These are phyloP conservation scores for Danio choprae DNA, from an alignment of 2,797 vertebrate genomes.

Conservation along the genomic window DNA sequence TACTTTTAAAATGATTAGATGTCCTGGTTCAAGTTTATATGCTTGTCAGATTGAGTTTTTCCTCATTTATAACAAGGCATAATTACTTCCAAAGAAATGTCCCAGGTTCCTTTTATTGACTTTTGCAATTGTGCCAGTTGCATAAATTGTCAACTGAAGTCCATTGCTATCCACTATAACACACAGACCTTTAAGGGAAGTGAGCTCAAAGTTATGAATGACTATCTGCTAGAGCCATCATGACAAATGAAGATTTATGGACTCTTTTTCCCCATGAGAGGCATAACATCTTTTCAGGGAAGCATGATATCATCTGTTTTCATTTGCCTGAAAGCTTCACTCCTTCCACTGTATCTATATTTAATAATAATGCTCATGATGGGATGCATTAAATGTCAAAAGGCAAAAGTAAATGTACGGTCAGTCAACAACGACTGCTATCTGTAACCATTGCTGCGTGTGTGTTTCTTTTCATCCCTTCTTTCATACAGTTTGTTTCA, in stretches of 20 bases:
- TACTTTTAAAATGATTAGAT: constrained; percentile 10
- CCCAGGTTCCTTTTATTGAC: constrained; percentile 7
- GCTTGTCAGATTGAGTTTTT: constrained; percentile 16
- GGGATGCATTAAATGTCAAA: constrained; percentile 50
- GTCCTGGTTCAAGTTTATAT: not conserved
- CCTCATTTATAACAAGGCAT: not conserved
- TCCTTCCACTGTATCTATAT: constrained; percentile 48
- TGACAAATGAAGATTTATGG: constrained; percentile 57
- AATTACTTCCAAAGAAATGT: not conserved
- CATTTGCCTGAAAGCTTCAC: constrained; percentile 43
- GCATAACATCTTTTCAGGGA: constrained; percentile 43
- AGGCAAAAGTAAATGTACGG: constrained; percentile 31
- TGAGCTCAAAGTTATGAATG: constrained; percentile 43
- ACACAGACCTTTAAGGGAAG: constrained; percentile 39
- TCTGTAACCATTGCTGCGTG: not conserved
- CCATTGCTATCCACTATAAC: constrained; percentile 16
- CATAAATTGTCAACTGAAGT: constrained; percentile 3
- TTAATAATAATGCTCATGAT: constrained; percentile 54
- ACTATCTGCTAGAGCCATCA: constrained; percentile 36
- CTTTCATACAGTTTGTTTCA: not conserved
- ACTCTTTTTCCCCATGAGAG: constrained; percentile 44
- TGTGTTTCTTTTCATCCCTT: not conserved
- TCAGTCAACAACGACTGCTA: constrained; percentile 27
- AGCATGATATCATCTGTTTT: constrained; percentile 54
- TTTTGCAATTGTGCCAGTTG: constrained; percentile 24